phyloP scores from a whole-genome alignment of 1,140 invertebrate genomes.

The Episyrphus balteatus region DNA sequence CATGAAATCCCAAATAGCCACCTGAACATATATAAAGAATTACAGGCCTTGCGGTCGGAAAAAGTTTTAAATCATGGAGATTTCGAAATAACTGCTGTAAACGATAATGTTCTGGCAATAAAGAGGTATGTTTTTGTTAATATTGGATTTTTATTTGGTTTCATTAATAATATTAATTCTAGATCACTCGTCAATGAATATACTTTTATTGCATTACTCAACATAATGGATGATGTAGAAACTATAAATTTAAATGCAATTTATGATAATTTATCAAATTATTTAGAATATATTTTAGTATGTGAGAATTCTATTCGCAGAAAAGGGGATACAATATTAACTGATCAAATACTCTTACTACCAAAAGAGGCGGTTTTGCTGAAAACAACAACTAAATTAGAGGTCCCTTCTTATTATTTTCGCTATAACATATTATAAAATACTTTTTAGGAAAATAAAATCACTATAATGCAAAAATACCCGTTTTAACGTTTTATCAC shows the following conservation, averaged over 20 bases:
- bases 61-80: constrained; percentile 36
- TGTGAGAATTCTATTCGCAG: constrained; percentile 12
- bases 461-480: no score
- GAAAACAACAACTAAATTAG: constrained; percentile 8
- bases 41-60: constrained; percentile 19
- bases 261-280: constrained; percentile 13
- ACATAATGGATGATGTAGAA: constrained; percentile 24
- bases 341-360: constrained; percentile 24
- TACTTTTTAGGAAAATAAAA: no score
- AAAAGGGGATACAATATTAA: constrained; percentile 16
- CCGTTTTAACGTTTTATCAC: no score
- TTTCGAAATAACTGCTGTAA: constrained; percentile 24
- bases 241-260: constrained; percentile 19
- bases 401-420: no score
- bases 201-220: constrained; percentile 23
- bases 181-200: constrained; percentile 17
- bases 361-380: constrained; percentile 30
- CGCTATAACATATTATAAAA: no score
- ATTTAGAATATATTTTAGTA: constrained; percentile 24
- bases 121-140: constrained; percentile 30
- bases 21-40: constrained; percentile 30
- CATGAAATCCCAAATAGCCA: constrained; percentile 23
- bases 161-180: background rate
- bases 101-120: constrained; percentile 37
- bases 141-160: background rate